Percentiles rank a stretch among this genome's conserved stretches.
Evolutionary conservation across 1,140 invertebrate species (phyloP).

Genomic region (Centruroides vittatus): DNA sequence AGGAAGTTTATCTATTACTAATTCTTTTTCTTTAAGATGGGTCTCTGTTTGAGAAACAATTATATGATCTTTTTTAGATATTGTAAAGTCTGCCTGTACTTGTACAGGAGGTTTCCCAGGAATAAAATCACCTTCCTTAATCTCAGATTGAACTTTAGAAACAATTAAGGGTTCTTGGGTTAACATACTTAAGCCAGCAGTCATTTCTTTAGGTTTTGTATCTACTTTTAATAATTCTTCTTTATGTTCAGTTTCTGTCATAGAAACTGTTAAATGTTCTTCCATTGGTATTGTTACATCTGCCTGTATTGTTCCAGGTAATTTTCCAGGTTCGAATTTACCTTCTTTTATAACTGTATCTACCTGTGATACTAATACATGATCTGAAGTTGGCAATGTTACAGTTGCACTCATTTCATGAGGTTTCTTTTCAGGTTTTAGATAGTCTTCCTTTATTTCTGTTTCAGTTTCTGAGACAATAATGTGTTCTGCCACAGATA

Average conservation of each 20-base stretch:
- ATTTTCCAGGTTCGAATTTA: neutral
- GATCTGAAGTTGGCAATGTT: constrained; percentile 8
- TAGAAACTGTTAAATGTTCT: constrained; percentile 3
- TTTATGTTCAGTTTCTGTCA: constrained; percentile 3
- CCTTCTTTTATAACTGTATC: neutral
- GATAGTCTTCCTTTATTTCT: constrained; percentile 7
- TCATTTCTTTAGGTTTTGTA: neutral
- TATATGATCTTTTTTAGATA: constrained; percentile 5
- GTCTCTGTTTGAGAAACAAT: constrained; percentile 8
- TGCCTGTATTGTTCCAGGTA: constrained; percentile 3
- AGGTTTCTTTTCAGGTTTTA: constrained; percentile 6
- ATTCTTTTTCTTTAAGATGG: constrained; percentile 5
- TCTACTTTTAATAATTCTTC: neutral
- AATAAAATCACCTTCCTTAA: constrained; percentile 3
- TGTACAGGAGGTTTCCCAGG: neutral
- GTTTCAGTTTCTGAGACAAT: constrained; percentile 9
- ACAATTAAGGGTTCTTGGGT: constrained; percentile 3
- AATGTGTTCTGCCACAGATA: constrained; percentile 8
- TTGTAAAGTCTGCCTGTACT: neutral
- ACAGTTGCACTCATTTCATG: neutral
- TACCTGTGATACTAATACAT: constrained; percentile 1
- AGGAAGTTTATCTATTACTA: constrained; percentile 6
- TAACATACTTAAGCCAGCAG: neutral
- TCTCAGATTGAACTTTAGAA: neutral
- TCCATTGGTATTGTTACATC: constrained; percentile 6